A percentile compares a stretch with the other conserved stretches of the same genome.
These are phyloP conservation scores for Cistogaster globosa DNA, from an alignment of 2,888 invertebrate species.

Conservation along the genomic window DNA sequence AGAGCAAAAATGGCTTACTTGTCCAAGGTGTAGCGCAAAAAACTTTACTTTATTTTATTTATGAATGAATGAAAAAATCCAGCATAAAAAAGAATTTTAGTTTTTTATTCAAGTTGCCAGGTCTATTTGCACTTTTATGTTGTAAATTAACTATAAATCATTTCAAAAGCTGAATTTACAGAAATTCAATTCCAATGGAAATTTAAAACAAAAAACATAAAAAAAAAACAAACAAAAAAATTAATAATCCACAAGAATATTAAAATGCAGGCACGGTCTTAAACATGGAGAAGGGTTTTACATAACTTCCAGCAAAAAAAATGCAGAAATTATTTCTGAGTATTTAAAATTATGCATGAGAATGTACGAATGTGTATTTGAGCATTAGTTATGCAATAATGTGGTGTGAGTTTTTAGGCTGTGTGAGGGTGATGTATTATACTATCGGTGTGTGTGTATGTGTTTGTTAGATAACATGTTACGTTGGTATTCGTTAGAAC, in stretches of 20 bases:
- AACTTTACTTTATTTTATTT: background rate
- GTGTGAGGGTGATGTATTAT: background rate
- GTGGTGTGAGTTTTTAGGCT: background rate
- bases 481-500: constrained; percentile 43
- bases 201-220: background rate
- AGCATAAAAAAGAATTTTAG: background rate
- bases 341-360: background rate
- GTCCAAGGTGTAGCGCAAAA: too few species aligned
- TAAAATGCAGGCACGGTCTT: background rate
- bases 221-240: background rate
- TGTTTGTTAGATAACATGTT: constrained; percentile 24
- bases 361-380: background rate
- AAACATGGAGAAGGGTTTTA: constrained; percentile 16
- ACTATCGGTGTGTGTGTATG: background rate
- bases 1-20: too few species aligned
- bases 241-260: background rate
- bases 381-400: constrained; percentile 6
- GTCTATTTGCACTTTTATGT: constrained; percentile 37
- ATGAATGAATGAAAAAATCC: background rate
- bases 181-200: constrained; percentile 60
- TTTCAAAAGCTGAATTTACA: constrained; percentile 60
- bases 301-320: constrained; percentile 10
- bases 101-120: constrained; percentile 38
- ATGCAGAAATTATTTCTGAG: background rate
- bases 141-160: constrained; percentile 61